Conservation (phyloP, 1,140 invertebrate genomes). For the Eupristina koningsbergeri region DNA sequence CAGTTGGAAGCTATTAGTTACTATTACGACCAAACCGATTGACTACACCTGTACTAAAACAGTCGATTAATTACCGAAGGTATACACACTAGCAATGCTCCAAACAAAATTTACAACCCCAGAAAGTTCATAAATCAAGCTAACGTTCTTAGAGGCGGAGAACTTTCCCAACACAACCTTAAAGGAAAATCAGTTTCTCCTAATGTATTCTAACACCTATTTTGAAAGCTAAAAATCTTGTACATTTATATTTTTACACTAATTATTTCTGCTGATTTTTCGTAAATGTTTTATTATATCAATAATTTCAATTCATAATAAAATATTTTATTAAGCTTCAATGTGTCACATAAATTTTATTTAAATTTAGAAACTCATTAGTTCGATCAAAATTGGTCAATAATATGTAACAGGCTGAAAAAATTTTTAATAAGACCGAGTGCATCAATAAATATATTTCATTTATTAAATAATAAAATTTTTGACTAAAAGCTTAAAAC, state of each 20-base stretch:
- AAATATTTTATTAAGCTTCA: too few species aligned
- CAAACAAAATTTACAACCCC: constrained; percentile 16
- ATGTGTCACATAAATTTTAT: too few species aligned
- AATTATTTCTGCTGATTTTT: too few species aligned
- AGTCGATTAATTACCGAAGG: constrained; percentile 43
- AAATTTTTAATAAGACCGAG: too few species aligned
- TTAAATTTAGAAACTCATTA: too few species aligned
- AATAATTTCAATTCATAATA: too few species aligned
- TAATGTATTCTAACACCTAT: neutral
- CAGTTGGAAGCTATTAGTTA: constrained; percentile 15
- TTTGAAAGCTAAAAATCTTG: neutral
- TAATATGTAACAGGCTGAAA: too few species aligned
- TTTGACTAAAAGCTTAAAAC: neutral
- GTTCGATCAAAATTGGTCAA: too few species aligned
- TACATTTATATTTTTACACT: neutral
- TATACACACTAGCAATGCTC: neutral
- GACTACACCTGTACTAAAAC: neutral
- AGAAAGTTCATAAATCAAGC: constrained; percentile 16
- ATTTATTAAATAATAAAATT: neutral
- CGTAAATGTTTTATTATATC: too few species aligned
- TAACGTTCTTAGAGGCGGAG: neutral
- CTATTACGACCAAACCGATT: neutral
- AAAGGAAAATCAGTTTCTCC: neutral
- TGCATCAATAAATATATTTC: neutral
- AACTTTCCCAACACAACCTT: neutral